Evolutionary conservation across 1,140 invertebrate species (phyloP), one percentile per base, ranked within the genome.

Genomic region (Drosophila kepulauana): DNA sequence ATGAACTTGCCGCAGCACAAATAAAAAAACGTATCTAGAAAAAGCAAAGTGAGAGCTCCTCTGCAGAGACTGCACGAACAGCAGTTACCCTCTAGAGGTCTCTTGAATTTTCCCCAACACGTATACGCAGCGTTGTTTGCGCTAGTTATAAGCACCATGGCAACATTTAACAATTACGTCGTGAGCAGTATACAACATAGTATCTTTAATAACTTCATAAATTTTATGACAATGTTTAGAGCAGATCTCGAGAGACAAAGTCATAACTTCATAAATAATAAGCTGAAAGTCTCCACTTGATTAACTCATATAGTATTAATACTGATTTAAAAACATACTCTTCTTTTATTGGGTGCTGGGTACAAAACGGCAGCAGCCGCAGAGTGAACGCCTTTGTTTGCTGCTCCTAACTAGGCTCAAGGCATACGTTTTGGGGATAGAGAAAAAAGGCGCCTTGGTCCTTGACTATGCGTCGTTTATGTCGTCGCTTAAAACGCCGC

Each of bases 1-100:
- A 89, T 89, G 85, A 89, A 89, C 85, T 89, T 90, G 85, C 86
- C 78, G 78, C 80, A 87, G 62, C 45, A 74, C 61, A 52, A 71
- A 62, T 56, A 59, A 30, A 51, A 71, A 71, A 58, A 45, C 10
- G 54, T 43, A 67, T 45, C 8, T 45, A 41, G 33, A 59, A 63
- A 38, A 43, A 70, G 6, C 28, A n/a, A 28, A 52, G 28, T 33
- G 28, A n/a, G 11, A 46, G 59, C 25, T 2, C 2, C 28, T 15
- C n/a, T 6, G 0, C 25, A 5, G 25, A 33, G 28, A 5, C 51
- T 33, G 51, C 41, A 10, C 6, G 51, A 52, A 51, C 30, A 8
- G 13, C 1, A 16, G 35, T 30, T 56, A 66, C 51, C 63, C 63
- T 46, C 20, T 66, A 33, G 4, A 8, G n/a, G 25, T 3, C 10